Conservation (phyloP, 92 coral and sea anemone genomes). For the Galaxea fascicularis region DNA sequence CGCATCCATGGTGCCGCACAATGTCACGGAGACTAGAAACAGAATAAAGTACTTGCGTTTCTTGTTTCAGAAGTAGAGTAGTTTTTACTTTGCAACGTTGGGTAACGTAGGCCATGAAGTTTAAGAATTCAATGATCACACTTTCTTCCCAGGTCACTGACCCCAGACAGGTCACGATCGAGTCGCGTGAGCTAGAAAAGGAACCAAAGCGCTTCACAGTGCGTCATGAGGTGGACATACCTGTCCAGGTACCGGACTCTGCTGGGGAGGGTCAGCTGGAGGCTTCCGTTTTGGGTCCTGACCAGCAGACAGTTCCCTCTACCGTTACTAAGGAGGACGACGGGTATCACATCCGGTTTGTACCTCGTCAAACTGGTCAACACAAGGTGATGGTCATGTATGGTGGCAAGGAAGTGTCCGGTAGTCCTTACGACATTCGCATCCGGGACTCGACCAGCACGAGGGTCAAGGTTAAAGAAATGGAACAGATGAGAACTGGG, state of each 20-base stretch:
- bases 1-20: too few relatives aligned
- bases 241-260: constrained; percentile 85
- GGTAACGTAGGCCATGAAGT: background rate
- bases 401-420: constrained; percentile 80
- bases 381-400: constrained; percentile 73
- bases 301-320: constrained; percentile 76
- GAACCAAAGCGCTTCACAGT: constrained; percentile 66
- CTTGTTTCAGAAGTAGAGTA: background rate
- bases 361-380: constrained; percentile 76
- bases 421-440: constrained; percentile 72
- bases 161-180: constrained; percentile 79
- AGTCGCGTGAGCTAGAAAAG: constrained; percentile 58
- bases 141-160: constrained; percentile 66
- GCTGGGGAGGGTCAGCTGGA: constrained; percentile 97
- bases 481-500: constrained; percentile 70
- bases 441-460: constrained; percentile 72
- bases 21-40: too few relatives aligned
- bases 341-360: constrained; percentile 83
- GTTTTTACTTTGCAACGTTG: background rate
- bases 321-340: constrained; percentile 82
- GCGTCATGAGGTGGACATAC: constrained; percentile 89
- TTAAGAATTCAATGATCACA: background rate
- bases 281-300: constrained; percentile 85
- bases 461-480: constrained; percentile 72
- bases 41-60: too few relatives aligned